Conservation (phyloP, 2,113 vertebrate species). For the Myodes glareolus region DNA sequence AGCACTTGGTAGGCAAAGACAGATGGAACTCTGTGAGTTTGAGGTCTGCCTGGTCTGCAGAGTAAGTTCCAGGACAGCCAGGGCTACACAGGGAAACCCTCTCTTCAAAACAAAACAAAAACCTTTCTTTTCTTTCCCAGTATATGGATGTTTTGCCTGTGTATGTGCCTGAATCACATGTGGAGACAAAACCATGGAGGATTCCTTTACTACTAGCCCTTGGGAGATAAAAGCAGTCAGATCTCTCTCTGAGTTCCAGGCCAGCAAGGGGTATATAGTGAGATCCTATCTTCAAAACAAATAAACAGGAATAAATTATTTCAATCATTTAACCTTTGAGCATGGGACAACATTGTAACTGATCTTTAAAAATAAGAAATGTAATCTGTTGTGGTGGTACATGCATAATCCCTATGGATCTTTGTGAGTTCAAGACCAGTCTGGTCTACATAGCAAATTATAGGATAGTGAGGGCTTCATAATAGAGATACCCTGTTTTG, state of each 20-base stretch:
- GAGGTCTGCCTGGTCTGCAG: not conserved
- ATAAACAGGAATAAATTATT: not conserved
- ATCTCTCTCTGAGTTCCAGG: not conserved
- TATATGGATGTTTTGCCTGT: not conserved
- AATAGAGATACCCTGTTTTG: not conserved
- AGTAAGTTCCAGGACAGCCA: not conserved
- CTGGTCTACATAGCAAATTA: not conserved
- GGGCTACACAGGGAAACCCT: not conserved
- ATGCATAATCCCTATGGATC: not conserved
- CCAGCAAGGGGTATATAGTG: too few relatives aligned
- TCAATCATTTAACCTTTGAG: not conserved
- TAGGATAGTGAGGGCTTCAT: not conserved
- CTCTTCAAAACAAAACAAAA: not conserved
- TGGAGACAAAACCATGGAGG: not conserved
- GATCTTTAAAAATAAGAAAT: not conserved
- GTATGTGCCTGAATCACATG: not conserved
- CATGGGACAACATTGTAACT: not conserved
- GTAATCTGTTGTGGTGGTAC: not conserved
- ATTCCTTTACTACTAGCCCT: not conserved
- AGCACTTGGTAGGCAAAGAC: not conserved
- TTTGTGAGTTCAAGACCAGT: not conserved
- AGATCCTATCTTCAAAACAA: not conserved
- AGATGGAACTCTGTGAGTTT: not conserved
- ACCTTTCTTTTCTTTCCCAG: too few relatives aligned
- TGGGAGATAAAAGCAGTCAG: not conserved